These are phyloP conservation scores for Lasioglossum morio DNA, from an alignment of 2,888 invertebrate species.

Conservation along the genomic window DNA sequence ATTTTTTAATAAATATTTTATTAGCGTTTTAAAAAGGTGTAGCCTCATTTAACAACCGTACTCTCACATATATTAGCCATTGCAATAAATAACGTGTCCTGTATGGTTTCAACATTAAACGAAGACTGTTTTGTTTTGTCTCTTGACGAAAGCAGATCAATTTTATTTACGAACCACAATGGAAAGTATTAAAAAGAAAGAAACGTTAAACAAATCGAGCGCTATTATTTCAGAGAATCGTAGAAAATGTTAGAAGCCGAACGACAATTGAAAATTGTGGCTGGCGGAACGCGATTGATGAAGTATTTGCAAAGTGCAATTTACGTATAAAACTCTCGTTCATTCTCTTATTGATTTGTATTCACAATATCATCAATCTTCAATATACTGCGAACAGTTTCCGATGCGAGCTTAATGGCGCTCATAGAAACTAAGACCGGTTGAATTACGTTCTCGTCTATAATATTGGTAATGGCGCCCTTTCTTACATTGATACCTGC, in stretches of 20 bases:
- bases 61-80: not conserved
- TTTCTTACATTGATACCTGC: slow-evolving; percentile 98
- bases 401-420: slow-evolving; percentile 96
- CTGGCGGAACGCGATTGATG: slow-evolving; percentile 6
- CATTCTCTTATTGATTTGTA: slow-evolving; percentile 80
- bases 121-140: slow-evolving; percentile 5
- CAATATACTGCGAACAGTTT: slow-evolving; percentile 98
- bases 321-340: slow-evolving; percentile 19
- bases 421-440: slow-evolving; percentile 97
- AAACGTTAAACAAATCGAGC: slow-evolving; percentile 27
- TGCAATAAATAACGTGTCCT: not conserved
- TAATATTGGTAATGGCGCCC: slow-evolving; percentile 98
- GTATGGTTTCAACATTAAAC: not conserved
- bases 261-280: slow-evolving; percentile 14
- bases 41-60: not conserved
- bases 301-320: slow-evolving; percentile 13
- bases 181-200: slow-evolving; percentile 5
- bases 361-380: slow-evolving; percentile 99
- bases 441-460: slow-evolving; percentile 98
- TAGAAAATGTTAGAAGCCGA: slow-evolving; percentile 45
- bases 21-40: not conserved
- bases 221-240: slow-evolving; percentile 34
- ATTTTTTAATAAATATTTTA: slow-evolving; percentile 7
- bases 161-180: slow-evolving; percentile 37
- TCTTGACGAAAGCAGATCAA: slow-evolving; percentile 27